Evolutionary conservation across 2,888 invertebrate genomes (phyloP), one percentile per base, ranked within the genome.

Genomic region (Ariolimax columbianus): DNA sequence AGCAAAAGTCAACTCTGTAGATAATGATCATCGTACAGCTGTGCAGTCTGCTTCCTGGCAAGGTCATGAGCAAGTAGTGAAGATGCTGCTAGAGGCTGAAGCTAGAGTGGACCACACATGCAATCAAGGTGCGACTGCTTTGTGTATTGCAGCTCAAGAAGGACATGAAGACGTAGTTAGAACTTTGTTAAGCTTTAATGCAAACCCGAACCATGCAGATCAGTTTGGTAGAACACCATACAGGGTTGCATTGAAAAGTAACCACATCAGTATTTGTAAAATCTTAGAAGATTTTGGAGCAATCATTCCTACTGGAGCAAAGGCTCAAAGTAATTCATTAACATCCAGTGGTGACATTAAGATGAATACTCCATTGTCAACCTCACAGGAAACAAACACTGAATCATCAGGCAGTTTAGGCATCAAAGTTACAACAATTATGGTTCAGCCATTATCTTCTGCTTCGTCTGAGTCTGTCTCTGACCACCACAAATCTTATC

Each of bases 31-130:
- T 88, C 95, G 98, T 86, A 98, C 98, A 0, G 97, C 98, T 0
- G 95, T 98, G 88, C 98, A 98, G 95, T 98, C 98, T 59, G 98
- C 98, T 30, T 97, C 98, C 81, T 98, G 98, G 98, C 97, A 98
- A 93, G 98, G 98, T 0, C 97, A 98, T 91, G 96, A 96, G 66
- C 96, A 96, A 78, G 97, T 97, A 68, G 97, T 98, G 89, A 96
- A 96, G 86, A 95, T 97, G 66, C 89, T 95, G 63, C 95, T 98
- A 73, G 96, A 96, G 91, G 96, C 96, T 90, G 97, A 97, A 9
- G 98, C 98, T 0, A 94, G 95, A 84, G 97, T 97, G 33, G 96
- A 98, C 94, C 98, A 98, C 90, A 97, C 97, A 0, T 98, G 98
- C 93, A 97, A 97, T 92, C 98, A 98, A 95, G 98, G 98, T 38